Evolutionary conservation across 2,888 invertebrate genomes (phyloP), one percentile per base, ranked within the genome.

Genomic region (Endomychus coccineus): DNA sequence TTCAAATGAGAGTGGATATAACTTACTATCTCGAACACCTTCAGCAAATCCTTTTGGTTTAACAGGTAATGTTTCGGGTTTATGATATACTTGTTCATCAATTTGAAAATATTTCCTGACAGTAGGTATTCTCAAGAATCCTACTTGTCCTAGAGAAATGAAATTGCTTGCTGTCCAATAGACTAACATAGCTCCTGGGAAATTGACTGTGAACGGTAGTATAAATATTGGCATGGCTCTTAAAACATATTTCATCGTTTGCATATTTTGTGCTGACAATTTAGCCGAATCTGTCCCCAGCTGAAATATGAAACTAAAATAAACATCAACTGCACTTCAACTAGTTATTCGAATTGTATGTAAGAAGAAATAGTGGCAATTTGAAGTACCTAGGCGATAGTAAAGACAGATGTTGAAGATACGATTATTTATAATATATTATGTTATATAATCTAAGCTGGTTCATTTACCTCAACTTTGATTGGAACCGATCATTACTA

Each of bases 81-180:
- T 59, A 46, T 80, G 78, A 30, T 66, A 68, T 1, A 79, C 51
- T 40, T 78, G 46, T 38, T 66, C 67, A 2, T 82, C 81, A 38
- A 95, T 90, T 40, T 83, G 80, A 42, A 88, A 86, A 52, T 75
- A 82, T 1, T 73, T 69, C 51, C 87, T 71, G 0, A 95, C 80
- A 14, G 68, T 61, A 5, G 89, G 85, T 43, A 86, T 71, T 66
- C 75, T 82, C 9, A 96, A 64, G 34, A 91, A 34, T 5, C 78
- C 75, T 4, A 85, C 87, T 78, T 94, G 92, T 0, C 71, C 44
- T 3, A 96, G 62, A 0, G 92, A 90, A 45, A 92, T 78, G 27
- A 85, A 75, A 62, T 96, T 96, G 50, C 82, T 84, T 15, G 87
- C 79, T 10, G 79, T 75, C 95, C 95, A 96, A 59, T 96, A 96